A percentile compares a stretch with the other conserved stretches of the same genome.
These are phyloP conservation scores for Gorsachius goisagi DNA, from an alignment of 2,113 vertebrate species.

Conservation along the genomic window DNA sequence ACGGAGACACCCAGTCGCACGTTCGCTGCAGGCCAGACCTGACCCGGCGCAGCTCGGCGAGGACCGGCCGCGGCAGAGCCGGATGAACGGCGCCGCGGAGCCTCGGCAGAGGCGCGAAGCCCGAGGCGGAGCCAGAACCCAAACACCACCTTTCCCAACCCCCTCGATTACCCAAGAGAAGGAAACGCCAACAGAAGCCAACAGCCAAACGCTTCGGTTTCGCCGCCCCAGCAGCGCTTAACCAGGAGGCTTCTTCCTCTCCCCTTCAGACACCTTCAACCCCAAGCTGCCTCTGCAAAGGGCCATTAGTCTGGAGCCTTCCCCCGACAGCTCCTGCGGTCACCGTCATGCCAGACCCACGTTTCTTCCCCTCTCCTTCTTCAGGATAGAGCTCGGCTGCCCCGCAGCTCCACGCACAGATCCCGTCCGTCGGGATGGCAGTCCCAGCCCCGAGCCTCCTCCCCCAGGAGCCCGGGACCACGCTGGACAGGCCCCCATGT, in stretches of 20 bases:
- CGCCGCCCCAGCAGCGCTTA: neutral
- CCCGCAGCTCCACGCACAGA: neutral
- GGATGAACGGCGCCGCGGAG: neutral
- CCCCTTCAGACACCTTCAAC: neutral
- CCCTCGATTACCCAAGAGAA: neutral
- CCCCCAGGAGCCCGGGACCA: neutral
- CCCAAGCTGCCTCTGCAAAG: neutral
- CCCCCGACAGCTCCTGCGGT: neutral
- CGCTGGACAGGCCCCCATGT: neutral
- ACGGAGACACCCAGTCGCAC: neutral
- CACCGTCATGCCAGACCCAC: accelerated
- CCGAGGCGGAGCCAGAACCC: neutral
- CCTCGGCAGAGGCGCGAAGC: neutral
- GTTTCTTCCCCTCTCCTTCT: neutral
- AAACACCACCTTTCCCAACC: neutral
- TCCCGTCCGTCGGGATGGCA: accelerated
- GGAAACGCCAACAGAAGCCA: neutral
- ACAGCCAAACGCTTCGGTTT: neutral
- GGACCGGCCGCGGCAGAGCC: neutral
- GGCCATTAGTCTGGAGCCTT: neutral
- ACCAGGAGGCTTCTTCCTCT: neutral
- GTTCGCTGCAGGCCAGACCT: neutral
- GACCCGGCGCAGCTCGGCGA: neutral
- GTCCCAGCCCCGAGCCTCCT: neutral
- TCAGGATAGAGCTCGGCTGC: neutral